Percentiles rank a stretch among this genome's conserved stretches.
Conservation (phyloP, 1,140 invertebrate genomes). For the Drosophila ananassae region DNA sequence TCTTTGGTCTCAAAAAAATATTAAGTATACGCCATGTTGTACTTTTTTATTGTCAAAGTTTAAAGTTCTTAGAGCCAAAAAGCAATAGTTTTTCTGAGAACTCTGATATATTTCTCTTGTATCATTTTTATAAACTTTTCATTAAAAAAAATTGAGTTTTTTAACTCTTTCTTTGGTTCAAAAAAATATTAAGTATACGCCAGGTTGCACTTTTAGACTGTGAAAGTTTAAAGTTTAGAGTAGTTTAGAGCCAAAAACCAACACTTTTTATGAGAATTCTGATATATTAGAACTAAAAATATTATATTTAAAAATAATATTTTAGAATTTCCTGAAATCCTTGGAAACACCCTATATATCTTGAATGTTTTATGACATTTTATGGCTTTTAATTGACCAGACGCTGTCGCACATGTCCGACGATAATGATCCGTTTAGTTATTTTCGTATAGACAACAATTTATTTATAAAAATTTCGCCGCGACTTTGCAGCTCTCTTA, state of each 20-base stretch:
- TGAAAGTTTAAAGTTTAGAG: too few species aligned
- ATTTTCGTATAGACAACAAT: conserved; percentile 50
- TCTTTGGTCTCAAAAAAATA: not conserved
- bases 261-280: too few species aligned
- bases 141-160: not conserved
- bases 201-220: not conserved
- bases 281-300: too few species aligned
- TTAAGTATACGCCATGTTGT: conserved; percentile 12
- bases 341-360: conserved; percentile 32
- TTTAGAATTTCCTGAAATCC: not conserved
- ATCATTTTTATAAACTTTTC: not conserved
- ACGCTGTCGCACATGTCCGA: conserved; percentile 47
- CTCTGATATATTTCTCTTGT: conserved; percentile 6
- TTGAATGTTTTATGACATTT: conserved; percentile 45
- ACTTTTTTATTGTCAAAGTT: not conserved
- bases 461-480: conserved; percentile 52
- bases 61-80: too few species aligned
- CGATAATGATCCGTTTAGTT: conserved; percentile 53
- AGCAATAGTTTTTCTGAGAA: too few species aligned
- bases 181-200: conserved; percentile 18
- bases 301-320: too few species aligned
- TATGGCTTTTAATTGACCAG: conserved; percentile 53
- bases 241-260: too few species aligned
- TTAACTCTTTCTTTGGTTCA: not conserved
- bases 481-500: conserved; percentile 12